phyloP scores from a whole-genome alignment of 2,113 vertebrate genomes.

The Amphilophus citrinellus region DNA sequence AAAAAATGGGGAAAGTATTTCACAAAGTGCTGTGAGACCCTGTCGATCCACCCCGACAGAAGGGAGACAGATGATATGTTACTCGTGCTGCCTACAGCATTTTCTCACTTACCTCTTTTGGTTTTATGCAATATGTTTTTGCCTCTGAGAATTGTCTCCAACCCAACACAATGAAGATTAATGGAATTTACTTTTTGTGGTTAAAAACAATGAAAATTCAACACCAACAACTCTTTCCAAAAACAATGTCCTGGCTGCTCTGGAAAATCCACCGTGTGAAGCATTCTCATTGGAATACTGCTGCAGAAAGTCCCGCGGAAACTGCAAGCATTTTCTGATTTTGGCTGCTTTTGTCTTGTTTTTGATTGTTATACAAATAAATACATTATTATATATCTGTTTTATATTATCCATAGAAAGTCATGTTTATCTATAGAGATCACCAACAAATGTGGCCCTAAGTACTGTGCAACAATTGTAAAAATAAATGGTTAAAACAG shows the following conservation, averaged over 20 bases:
- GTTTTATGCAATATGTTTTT: background rate
- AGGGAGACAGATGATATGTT: background rate
- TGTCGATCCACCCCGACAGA: background rate
- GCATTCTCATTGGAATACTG: background rate
- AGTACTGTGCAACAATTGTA: background rate
- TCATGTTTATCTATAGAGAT: too few relatives aligned
- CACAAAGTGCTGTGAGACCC: background rate
- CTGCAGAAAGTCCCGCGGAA: background rate
- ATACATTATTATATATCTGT: background rate
- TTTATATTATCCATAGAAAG: background rate
- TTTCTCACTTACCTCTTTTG: background rate
- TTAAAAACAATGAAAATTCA: background rate
- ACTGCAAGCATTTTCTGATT: background rate
- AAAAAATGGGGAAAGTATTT: too few relatives aligned
- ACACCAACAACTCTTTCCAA: slow-evolving; percentile 8
- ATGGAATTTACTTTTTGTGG: background rate
- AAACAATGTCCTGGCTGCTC: slow-evolving; percentile 26
- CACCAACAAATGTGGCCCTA: background rate
- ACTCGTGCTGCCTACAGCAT: background rate
- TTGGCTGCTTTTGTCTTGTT: background rate
- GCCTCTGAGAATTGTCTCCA: background rate
- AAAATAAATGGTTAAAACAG: too few relatives aligned
- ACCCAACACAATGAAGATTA: background rate
- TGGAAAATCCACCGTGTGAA: slow-evolving; percentile 1
- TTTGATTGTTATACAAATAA: background rate